A percentile compares a stretch with the other conserved stretches of the same genome.
Evolutionary conservation across 2,888 invertebrate species (phyloP).

Genomic region (Pegoplata infirma): DNA sequence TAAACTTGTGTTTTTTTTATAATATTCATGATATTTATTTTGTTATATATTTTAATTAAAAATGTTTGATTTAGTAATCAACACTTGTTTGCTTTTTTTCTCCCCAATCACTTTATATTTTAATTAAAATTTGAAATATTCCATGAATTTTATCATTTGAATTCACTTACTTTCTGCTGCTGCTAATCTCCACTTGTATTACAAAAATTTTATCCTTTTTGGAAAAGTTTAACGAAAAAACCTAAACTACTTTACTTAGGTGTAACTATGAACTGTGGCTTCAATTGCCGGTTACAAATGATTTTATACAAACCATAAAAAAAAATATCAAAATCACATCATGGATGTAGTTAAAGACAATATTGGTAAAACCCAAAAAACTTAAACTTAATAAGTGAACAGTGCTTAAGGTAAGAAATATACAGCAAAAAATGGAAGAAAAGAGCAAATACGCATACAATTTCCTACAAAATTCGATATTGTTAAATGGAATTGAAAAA

Average conservation of each 20-base stretch:
- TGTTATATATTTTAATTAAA: no score
- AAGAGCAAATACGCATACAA: constrained; percentile 46
- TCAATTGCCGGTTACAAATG: constrained; percentile 67
- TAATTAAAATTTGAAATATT: no score
- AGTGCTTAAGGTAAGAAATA: constrained; percentile 62
- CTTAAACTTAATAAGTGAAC: constrained; percentile 15
- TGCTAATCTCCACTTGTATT: constrained; percentile 69
- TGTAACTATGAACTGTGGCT: constrained; percentile 70
- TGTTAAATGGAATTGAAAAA: constrained; percentile 5
- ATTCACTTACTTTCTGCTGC: constrained; percentile 69
- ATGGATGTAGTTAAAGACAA: constrained; percentile 31
- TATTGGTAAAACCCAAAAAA: constrained; percentile 58
- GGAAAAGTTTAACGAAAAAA: constrained; percentile 39
- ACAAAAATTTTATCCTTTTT: constrained; percentile 36
- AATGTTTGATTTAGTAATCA: no score
- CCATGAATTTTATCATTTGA: no score
- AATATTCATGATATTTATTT: no score
- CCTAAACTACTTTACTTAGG: constrained; percentile 65
- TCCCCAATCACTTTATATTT: no score
- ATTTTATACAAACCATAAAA: constrained; percentile 73
- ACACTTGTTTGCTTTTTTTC: no score
- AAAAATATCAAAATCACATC: constrained; percentile 45
- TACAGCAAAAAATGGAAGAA: constrained; percentile 54
- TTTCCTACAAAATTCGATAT: constrained; percentile 57
- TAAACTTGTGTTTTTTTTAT: no score